Percentiles rank a stretch among this genome's conserved stretches.
These are phyloP conservation scores for Sardina pilchardus DNA, from an alignment of 2,113 vertebrate genomes.

Conservation along the genomic window DNA sequence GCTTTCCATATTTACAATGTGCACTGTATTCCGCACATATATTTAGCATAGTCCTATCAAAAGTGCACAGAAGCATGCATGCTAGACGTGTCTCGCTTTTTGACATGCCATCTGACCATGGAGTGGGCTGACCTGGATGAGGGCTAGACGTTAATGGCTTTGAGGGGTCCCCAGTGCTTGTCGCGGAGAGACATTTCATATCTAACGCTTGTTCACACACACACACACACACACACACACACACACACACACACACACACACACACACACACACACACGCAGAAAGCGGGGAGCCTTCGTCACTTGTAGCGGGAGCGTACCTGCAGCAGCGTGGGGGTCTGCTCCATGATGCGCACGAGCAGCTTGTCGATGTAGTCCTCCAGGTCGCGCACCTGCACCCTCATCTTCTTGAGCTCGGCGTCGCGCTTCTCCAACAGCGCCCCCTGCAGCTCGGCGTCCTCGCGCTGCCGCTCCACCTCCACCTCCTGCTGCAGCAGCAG, in stretches of 20 bases:
- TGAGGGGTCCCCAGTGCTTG: constrained; percentile 12
- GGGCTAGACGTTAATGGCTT: constrained; percentile 16
- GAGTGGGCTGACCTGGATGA: neutral
- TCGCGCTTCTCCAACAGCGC: constrained; percentile 71
- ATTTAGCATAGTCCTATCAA: neutral
- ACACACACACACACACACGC: neutral
- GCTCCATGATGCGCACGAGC: constrained; percentile 94
- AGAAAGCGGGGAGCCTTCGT: constrained; percentile 53
- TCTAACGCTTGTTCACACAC: neutral
- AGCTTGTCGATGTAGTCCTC: constrained; percentile 97
- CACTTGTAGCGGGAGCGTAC: constrained; percentile 75
- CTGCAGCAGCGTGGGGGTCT: constrained; percentile 91
- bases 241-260: constrained; percentile 24
- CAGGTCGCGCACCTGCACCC: constrained; percentile 85
- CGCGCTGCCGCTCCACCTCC: constrained; percentile 82
- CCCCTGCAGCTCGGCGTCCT: constrained; percentile 62
- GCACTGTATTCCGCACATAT: neutral
- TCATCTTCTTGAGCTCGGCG: constrained; percentile 83
- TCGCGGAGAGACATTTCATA: neutral
- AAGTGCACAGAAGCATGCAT: neutral
- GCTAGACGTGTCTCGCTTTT: neutral
- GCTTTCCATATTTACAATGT: neutral
- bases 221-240: constrained; percentile 2
- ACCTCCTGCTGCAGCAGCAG: constrained; percentile 86
- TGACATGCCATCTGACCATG: neutral